These are phyloP conservation scores for Drosophila cracens DNA, from an alignment of 2,888 invertebrate genomes.

Conservation along the genomic window DNA sequence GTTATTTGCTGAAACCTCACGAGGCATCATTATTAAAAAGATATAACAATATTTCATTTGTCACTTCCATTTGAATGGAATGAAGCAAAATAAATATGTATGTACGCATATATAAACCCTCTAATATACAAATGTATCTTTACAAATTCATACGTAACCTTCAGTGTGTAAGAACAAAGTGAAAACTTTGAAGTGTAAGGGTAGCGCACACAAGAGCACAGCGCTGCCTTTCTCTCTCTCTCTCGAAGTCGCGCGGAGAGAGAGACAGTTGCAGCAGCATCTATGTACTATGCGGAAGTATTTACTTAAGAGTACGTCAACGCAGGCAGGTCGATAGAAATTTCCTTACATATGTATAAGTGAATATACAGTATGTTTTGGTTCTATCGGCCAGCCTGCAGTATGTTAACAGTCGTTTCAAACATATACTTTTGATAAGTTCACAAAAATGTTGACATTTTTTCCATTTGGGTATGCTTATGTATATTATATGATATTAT, in stretches of 20 bases:
- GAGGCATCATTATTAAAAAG: background rate
- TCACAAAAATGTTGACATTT: background rate
- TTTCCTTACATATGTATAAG: background rate
- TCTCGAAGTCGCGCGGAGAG: constrained; percentile 16
- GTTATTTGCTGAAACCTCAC: background rate
- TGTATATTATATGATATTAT: background rate
- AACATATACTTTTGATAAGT: background rate
- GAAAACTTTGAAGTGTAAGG: constrained; percentile 24
- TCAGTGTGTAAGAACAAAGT: constrained; percentile 9
- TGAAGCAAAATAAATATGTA: background rate
- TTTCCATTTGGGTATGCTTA: background rate
- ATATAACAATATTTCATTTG: background rate
- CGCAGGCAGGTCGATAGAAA: constrained; percentile 37
- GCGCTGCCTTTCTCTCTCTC: constrained; percentile 1
- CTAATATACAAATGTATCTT: constrained; percentile 5
- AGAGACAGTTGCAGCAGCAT: constrained; percentile 31
- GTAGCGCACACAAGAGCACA: constrained; percentile 16
- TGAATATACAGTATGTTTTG: background rate
- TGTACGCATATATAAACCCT: background rate
- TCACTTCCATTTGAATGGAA: background rate
- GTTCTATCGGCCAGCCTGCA: background rate
- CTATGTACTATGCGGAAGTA: constrained; percentile 23
- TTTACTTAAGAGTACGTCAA: constrained; percentile 14
- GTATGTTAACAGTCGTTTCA: background rate
- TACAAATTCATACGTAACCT: constrained; percentile 21